Evolutionary conservation across 2,113 vertebrate species (phyloP).

Genomic region (Mionectes macconnelli): DNA sequence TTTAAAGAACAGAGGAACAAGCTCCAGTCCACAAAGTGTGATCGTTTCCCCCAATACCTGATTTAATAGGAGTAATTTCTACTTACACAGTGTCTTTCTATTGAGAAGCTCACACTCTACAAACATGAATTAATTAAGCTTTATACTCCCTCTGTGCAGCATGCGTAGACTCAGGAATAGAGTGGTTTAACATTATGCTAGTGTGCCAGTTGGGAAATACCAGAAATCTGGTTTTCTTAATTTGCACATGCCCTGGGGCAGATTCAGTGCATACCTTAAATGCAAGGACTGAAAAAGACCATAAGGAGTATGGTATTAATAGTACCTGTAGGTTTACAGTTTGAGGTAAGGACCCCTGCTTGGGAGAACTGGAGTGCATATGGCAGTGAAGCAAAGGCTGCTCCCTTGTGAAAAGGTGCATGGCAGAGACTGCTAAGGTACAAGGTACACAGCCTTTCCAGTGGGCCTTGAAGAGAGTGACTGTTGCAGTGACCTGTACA

Average conservation of each 20-base stretch:
- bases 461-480: not conserved
- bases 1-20: not conserved
- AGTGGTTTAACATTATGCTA: not conserved
- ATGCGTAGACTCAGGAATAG: not conserved
- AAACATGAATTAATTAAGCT: conserved; percentile 53
- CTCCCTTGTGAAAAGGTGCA: not conserved
- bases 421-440: not conserved
- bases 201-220: not conserved
- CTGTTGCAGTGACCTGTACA: not conserved
- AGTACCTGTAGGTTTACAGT: not conserved
- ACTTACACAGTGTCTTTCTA: not conserved
- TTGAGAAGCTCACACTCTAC: not conserved
- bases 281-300: not conserved
- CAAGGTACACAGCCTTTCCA: not conserved
- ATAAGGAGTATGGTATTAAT: not conserved
- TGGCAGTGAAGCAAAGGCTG: not conserved
- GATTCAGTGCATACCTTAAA: not conserved
- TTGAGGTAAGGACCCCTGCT: not conserved
- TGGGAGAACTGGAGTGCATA: not conserved
- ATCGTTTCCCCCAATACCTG: not conserved
- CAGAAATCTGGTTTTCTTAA: not conserved
- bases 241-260: not conserved
- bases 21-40: not conserved
- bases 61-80: conserved; percentile 21
- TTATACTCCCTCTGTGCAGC: conserved; percentile 8